Evolutionary conservation across 2,113 vertebrate species (phyloP).

Genomic region (Myrmecophaga tridactyla): DNA sequence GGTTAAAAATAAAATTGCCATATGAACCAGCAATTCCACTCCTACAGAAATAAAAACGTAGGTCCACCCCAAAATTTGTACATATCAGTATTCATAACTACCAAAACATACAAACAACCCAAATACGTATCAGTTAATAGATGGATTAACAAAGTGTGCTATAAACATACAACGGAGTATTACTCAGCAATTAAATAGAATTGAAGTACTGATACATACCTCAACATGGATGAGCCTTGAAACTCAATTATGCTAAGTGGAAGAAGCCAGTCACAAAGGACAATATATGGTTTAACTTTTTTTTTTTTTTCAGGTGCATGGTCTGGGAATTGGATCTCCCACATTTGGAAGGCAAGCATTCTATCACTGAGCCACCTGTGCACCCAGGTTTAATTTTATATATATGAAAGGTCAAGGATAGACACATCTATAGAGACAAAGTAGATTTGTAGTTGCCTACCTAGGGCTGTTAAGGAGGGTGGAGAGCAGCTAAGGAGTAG

Average conservation of each 20-base stretch:
- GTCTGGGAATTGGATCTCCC: too few species aligned
- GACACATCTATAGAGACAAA: neutral
- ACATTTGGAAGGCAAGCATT: too few species aligned
- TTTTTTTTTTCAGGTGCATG: too few species aligned
- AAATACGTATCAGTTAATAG: neutral
- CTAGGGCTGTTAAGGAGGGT: too few species aligned
- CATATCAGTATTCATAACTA: neutral
- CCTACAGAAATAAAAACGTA: neutral
- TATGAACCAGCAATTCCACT: neutral
- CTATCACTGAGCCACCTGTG: too few species aligned
- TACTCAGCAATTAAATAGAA: neutral
- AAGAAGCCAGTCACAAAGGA: neutral
- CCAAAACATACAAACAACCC: neutral
- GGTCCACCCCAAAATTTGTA: neutral
- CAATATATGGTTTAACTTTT: accelerated
- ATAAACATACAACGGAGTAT: neutral
- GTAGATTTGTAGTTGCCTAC: neutral
- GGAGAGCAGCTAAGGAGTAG: neutral
- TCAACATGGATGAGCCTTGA: neutral
- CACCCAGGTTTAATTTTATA: neutral
- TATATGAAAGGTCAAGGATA: neutral
- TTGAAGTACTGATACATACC: neutral
- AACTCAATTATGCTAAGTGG: neutral
- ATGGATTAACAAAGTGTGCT: neutral
- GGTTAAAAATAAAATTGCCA: neutral